These are phyloP conservation scores for Pristiophorus japonicus DNA, from an alignment of 2,113 vertebrate genomes.

Conservation along the genomic window DNA sequence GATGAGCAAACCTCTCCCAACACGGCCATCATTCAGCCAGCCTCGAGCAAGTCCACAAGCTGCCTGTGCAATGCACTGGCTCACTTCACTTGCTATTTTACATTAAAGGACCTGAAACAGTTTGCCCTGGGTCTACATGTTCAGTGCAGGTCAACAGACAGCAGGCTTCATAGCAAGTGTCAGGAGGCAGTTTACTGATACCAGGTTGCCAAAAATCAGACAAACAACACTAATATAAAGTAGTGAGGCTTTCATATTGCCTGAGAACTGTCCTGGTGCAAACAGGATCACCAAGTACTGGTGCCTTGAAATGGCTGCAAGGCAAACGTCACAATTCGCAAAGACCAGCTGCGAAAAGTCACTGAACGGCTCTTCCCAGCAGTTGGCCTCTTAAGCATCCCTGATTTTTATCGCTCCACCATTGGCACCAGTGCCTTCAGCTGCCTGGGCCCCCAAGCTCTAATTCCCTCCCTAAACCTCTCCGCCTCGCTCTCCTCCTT, in stretches of 20 bases:
- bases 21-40: not conserved
- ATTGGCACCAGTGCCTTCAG: too few relatives aligned
- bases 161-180: not conserved
- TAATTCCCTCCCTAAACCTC: too few relatives aligned
- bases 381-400: not conserved
- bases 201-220: not conserved
- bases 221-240: not conserved
- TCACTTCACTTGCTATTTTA: not conserved
- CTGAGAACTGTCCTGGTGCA: not conserved
- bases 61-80: not conserved
- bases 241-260: not conserved
- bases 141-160: too few relatives aligned
- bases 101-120: not conserved
- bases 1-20: not conserved
- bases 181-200: not conserved
- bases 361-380: too few relatives aligned
- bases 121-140: not conserved
- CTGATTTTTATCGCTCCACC: too few relatives aligned
- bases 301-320: not conserved
- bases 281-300: not conserved
- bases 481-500: too few relatives aligned
- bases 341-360: too few relatives aligned
- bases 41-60: not conserved
- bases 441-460: too few relatives aligned
- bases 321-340: not conserved